Base-by-base conservation (phyloP, 1,140 invertebrate genomes). In the Alviniconcha marisindica region DNA sequence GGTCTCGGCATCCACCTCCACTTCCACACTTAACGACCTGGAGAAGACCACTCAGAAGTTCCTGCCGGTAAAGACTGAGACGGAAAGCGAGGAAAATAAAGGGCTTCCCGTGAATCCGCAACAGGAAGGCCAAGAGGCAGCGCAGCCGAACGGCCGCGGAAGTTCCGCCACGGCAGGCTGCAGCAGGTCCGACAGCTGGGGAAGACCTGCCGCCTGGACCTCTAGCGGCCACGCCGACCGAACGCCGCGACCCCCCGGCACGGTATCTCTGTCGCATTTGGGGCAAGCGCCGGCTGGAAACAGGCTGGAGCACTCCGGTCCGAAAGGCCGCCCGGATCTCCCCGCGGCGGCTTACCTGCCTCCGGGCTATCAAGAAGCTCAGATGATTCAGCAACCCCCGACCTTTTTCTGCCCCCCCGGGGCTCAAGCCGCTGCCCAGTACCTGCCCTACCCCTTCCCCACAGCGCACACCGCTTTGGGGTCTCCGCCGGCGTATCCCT, bases 61-160 rank as follows among this genome's bases (percentile, higher is more conserved):
- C n/a, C n/a, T 80, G 78, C 78, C 54, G 36, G 33, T 80, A 24
- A 80, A 80, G n/a, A 60, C 54, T 28, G 78, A 80, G 44, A 36
- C 18, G 28, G 33, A 40, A 18, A 2, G 38, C 36, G 69, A 66
- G 63, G n/a, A 42, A 7, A 54, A 80, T 44, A 3, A 24, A 28
- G 28, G 5, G 3, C 21, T 51, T 51, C 48, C 74, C 5, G 74
- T 31, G 33, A 63, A 24, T 76, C n/a, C n/a, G 33, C n/a, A 40
- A 14, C 36, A 7, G n/a, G n/a, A 36, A 15, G 69, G 12, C 38
- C 40, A 66, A 21, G 14, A 21, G 1, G 15, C 36, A 21, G 18
- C 21, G 3, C 51, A 18, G 18, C 28, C 14, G 44, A 24, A 12
- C 3, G n/a, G n/a, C 3, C 56, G 1, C 36, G 33, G 38, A 33